Conservation (phyloP, 2,113 vertebrate genomes). For the Lamprotornis superbus region DNA sequence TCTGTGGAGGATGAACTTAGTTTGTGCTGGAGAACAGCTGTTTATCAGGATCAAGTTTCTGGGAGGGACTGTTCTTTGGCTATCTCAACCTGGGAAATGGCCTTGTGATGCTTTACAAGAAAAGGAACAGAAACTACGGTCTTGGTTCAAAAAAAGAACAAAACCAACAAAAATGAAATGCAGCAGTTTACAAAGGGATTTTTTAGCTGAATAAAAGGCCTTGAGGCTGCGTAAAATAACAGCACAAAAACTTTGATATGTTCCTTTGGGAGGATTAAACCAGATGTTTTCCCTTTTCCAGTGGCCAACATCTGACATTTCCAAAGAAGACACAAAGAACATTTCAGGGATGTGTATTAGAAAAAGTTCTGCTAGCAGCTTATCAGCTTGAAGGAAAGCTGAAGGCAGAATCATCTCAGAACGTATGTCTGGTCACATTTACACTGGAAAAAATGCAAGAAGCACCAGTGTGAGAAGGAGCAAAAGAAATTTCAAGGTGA, state of each 20-base stretch:
- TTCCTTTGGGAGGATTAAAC: background rate
- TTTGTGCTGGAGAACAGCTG: background rate
- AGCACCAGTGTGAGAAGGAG: background rate
- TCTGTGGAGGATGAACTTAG: background rate
- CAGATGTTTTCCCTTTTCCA: conserved; percentile 35
- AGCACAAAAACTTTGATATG: background rate
- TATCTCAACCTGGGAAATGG: background rate
- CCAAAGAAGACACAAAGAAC: background rate
- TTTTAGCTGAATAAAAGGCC: background rate
- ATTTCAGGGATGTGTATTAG: background rate
- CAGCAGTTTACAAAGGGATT: background rate
- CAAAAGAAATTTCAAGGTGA: background rate
- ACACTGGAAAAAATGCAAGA: background rate
- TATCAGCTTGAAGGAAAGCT: background rate
- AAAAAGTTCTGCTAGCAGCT: background rate
- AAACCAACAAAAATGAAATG: background rate
- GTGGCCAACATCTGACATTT: background rate
- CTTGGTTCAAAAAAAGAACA: background rate
- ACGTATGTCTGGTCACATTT: background rate
- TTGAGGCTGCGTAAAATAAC: background rate
- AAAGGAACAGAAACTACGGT: background rate
- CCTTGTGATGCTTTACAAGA: background rate
- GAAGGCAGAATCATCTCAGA: background rate
- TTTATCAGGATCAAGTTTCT: background rate
- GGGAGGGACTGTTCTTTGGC: background rate